Percentiles rank a stretch among this genome's conserved stretches.
These are phyloP conservation scores for Thryonomys swinderianus DNA, from an alignment of 2,113 vertebrate species.

Conservation along the genomic window DNA sequence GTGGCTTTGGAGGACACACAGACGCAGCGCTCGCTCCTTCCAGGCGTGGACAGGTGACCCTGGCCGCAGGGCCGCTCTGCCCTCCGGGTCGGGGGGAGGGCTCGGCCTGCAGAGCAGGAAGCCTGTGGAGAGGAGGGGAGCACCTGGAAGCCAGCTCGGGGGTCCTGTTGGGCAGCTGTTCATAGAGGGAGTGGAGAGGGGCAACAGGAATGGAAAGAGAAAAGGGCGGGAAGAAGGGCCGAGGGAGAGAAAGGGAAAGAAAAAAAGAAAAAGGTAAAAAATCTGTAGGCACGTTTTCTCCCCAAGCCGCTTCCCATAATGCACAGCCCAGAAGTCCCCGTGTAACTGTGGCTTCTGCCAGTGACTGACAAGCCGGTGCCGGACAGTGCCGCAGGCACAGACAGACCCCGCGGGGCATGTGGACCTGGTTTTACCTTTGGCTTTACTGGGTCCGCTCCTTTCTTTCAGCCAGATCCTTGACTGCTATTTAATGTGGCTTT, in stretches of 20 bases:
- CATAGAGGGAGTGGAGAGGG: slow-evolving; percentile 59
- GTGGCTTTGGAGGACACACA: slow-evolving; percentile 62
- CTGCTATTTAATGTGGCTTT: neutral
- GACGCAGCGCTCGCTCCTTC: slow-evolving; percentile 52
- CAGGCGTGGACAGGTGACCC: too few relatives aligned
- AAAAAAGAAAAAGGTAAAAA: neutral
- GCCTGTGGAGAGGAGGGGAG: slow-evolving; percentile 53
- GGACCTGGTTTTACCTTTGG: neutral
- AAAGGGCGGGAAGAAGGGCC: too few relatives aligned
- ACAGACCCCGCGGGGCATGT: neutral
- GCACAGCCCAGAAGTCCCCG: rapidly evolving
- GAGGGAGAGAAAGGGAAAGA: neutral
- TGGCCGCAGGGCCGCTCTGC: slow-evolving; percentile 70
- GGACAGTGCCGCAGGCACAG: neutral
- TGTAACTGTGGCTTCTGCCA: neutral
- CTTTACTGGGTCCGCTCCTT: neutral
- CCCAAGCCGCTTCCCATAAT: neutral
- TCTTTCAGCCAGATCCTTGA: slow-evolving; percentile 4
- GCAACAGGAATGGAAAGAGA: neutral
- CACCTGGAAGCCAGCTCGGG: slow-evolving; percentile 70
- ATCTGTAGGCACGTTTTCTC: neutral
- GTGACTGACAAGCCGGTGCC: neutral
- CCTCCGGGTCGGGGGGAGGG: slow-evolving; percentile 76
- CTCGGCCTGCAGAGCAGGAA: slow-evolving; percentile 73
- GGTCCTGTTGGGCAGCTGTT: slow-evolving; percentile 70